phyloP scores from a whole-genome alignment of 2,113 vertebrate species.

The Onychostoma macrolepis region DNA sequence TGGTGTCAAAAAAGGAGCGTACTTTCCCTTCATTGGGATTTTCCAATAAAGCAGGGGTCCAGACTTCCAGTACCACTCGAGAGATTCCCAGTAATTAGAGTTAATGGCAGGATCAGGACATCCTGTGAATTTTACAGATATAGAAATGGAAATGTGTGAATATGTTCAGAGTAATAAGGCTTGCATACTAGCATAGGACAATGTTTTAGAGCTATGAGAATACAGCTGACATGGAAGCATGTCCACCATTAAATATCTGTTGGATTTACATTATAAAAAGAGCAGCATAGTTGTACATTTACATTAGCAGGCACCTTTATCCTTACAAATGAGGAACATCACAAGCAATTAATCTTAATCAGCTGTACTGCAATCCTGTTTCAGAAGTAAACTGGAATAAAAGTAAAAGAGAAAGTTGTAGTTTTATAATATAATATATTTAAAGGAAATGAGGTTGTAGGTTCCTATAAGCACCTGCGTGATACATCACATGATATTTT shows the following conservation, averaged over 20 bases:
- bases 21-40: constrained; percentile 18
- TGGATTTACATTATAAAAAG: background rate
- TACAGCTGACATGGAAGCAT: background rate
- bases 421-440: background rate
- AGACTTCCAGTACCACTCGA: background rate
- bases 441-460: background rate
- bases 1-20: background rate
- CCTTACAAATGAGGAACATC: background rate
- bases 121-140: background rate
- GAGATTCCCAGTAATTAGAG: background rate
- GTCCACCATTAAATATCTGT: background rate
- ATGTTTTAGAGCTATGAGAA: background rate
- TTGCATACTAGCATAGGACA: background rate
- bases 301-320: background rate
- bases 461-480: background rate
- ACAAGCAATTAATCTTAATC: background rate
- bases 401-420: background rate
- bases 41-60: background rate
- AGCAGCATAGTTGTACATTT: background rate
- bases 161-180: background rate
- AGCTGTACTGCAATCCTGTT: background rate
- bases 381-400: background rate
- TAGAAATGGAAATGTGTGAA: background rate
- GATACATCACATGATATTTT: background rate
- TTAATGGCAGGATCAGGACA: background rate